Conservation (phyloP, 2,797 vertebrate genomes). For the Molossus alvarezi region DNA sequence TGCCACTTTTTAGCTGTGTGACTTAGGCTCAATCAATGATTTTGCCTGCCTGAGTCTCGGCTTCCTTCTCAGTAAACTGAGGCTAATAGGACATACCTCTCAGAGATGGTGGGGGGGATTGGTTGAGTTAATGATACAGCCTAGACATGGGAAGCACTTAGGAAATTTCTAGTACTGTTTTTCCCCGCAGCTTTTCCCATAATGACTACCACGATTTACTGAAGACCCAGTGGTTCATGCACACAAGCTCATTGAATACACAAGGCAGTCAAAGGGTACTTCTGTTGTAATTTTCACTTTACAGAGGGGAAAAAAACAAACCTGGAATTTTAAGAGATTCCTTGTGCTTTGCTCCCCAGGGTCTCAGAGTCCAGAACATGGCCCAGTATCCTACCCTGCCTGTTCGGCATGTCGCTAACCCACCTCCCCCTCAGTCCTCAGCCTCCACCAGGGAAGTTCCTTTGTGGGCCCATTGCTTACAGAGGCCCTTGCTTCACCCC, state of each 20-base stretch:
- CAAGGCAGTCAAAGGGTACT: background rate
- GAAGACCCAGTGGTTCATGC: background rate
- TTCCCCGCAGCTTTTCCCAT: constrained; percentile 1
- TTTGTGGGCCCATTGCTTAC: background rate
- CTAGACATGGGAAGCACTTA: background rate
- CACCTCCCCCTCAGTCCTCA: background rate
- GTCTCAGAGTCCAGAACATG: background rate
- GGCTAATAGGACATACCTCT: background rate
- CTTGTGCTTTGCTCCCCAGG: background rate
- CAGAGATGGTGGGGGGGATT: background rate
- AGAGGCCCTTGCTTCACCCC: background rate
- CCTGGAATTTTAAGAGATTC: background rate
- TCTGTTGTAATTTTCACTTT: background rate
- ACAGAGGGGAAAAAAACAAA: background rate
- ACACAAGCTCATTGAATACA: background rate
- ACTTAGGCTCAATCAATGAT: background rate
- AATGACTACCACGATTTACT: background rate
- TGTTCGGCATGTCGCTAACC: background rate
- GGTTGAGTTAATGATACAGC: background rate
- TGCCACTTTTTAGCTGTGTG: background rate
- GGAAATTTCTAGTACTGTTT: background rate
- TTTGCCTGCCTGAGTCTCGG: background rate
- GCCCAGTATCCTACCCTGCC: background rate
- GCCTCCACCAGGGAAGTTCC: background rate
- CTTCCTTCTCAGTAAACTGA: background rate